These are phyloP conservation scores for Drosophila peninsularis DNA, from an alignment of 2,888 invertebrate genomes.

Conservation along the genomic window DNA sequence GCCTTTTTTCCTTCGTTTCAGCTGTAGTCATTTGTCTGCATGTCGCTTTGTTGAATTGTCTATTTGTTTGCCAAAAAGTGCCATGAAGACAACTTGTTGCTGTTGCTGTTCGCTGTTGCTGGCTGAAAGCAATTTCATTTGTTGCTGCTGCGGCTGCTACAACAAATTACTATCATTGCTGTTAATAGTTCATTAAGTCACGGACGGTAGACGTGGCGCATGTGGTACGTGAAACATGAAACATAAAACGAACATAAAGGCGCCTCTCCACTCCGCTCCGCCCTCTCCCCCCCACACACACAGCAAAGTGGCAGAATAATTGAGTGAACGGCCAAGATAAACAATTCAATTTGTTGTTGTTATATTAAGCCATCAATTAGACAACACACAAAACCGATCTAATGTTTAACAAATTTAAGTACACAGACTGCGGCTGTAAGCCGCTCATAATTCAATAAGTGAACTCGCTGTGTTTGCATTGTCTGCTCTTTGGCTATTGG, in stretches of 20 bases:
- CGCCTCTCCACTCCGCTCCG: slow-evolving; percentile 4
- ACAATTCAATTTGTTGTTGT: slow-evolving; percentile 72
- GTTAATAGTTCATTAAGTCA: slow-evolving; percentile 80
- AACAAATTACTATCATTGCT: slow-evolving; percentile 80
- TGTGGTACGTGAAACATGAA: slow-evolving; percentile 67
- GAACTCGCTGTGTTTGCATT: neutral
- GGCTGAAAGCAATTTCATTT: slow-evolving; percentile 73
- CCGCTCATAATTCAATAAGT: slow-evolving; percentile 8
- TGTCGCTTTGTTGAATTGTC: slow-evolving; percentile 78
- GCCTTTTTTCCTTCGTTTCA: slow-evolving; percentile 14
- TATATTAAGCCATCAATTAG: slow-evolving; percentile 80
- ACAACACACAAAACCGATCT: slow-evolving; percentile 27
- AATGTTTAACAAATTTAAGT: slow-evolving; percentile 14
- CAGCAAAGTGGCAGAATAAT: slow-evolving; percentile 75
- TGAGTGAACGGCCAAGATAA: slow-evolving; percentile 78
- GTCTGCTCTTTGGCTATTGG: neutral
- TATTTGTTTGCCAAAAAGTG: slow-evolving; percentile 80
- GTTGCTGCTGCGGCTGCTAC: slow-evolving; percentile 57
- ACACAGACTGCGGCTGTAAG: slow-evolving; percentile 6
- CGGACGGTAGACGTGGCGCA: slow-evolving; percentile 69
- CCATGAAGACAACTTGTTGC: slow-evolving; percentile 78
- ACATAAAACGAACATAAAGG: slow-evolving; percentile 60
- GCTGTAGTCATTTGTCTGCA: slow-evolving; percentile 76
- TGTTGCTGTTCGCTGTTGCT: slow-evolving; percentile 43
- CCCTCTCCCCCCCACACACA: neutral